A percentile compares a stretch with the other conserved stretches of the same genome.
These are phyloP conservation scores for Perca flavescens DNA, from an alignment of 2,113 vertebrate genomes.

Conservation along the genomic window DNA sequence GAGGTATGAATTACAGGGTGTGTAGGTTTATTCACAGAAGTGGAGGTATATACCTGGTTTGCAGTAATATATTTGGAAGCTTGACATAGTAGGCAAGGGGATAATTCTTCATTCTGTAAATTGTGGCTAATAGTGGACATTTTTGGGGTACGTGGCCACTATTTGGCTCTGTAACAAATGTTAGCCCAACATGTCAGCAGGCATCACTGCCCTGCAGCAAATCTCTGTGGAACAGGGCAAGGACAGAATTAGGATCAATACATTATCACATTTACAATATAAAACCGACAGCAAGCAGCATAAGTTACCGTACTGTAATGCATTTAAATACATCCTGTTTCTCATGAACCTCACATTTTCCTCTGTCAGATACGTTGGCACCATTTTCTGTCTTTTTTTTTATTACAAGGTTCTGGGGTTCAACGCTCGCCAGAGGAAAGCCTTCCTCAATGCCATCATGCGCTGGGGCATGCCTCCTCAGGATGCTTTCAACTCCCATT, in stretches of 20 bases:
- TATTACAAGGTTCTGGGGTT: constrained; percentile 92
- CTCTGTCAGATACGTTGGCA: background rate
- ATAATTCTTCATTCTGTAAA: background rate
- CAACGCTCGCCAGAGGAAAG: constrained; percentile 96
- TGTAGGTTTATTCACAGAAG: no score
- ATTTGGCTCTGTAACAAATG: background rate
- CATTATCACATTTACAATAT: background rate
- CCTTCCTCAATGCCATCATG: constrained; percentile 98
- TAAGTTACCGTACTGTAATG: background rate
- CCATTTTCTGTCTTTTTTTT: background rate
- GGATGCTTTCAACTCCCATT: constrained; percentile 98
- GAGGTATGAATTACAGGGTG: constrained; percentile 84
- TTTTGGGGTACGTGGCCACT: background rate
- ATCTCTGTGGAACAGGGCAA: background rate
- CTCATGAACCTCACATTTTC: background rate
- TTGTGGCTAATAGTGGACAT: background rate
- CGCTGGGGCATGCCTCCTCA: constrained; percentile 99
- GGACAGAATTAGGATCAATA: background rate
- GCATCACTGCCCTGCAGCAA: background rate
- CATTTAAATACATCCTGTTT: background rate
- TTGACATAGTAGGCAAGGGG: background rate
- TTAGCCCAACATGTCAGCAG: background rate
- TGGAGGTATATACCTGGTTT: background rate
- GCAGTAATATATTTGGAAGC: background rate
- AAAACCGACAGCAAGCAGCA: background rate